Evolutionary conservation across 2,113 vertebrate genomes (phyloP).

Genomic region (Opisthocomus hoazin): DNA sequence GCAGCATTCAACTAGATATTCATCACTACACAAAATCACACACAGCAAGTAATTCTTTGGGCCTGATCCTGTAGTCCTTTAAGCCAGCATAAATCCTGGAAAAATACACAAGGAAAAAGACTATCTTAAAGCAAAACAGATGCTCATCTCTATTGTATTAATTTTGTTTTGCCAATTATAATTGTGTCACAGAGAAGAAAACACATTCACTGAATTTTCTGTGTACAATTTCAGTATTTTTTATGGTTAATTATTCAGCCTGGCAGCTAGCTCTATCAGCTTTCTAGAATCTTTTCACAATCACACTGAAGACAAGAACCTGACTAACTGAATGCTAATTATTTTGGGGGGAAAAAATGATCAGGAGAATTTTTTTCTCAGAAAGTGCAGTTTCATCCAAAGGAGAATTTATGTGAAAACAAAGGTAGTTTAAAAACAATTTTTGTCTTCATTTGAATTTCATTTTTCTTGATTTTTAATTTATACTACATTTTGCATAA

Average conservation of each 20-base stretch:
- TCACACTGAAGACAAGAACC: not conserved
- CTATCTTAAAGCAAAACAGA: not conserved
- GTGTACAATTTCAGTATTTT: not conserved
- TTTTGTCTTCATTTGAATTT: not conserved
- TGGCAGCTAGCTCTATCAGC: not conserved
- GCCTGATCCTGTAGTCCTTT: not conserved
- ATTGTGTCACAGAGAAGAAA: not conserved
- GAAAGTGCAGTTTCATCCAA: not conserved
- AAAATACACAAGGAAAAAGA: not conserved
- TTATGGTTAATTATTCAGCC: not conserved
- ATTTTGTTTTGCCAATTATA: slow-evolving; percentile 12
- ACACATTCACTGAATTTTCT: not conserved
- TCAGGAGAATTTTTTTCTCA: not conserved
- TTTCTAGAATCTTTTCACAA: not conserved
- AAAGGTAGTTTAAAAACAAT: not conserved
- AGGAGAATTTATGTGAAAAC: not conserved
- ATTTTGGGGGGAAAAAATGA: not conserved
- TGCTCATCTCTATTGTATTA: not conserved
- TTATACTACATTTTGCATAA: not conserved
- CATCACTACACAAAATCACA: not conserved
- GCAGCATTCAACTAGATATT: not conserved
- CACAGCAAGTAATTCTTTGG: not conserved
- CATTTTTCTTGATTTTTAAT: not conserved
- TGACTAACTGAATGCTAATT: not conserved
- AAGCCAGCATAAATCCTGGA: not conserved